These are phyloP conservation scores for Thymelicus lineola DNA, from an alignment of 2,888 invertebrate species.

Conservation along the genomic window DNA sequence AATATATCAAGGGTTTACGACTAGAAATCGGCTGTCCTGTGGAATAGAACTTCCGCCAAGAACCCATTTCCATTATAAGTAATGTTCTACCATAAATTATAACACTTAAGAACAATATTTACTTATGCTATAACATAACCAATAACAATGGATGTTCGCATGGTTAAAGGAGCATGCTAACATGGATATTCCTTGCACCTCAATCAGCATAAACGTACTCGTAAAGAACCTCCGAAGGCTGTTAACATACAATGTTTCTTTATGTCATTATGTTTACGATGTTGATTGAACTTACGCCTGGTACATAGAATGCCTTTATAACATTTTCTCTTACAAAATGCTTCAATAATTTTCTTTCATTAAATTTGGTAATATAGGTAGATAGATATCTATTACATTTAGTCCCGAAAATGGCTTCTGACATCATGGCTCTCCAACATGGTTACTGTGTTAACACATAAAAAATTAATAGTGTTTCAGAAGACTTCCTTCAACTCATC, in stretches of 20 bases:
- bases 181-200: neutral
- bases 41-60: constrained; percentile 50
- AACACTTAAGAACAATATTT: constrained; percentile 13
- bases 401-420: too few species aligned
- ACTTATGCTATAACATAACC: neutral
- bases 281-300: neutral
- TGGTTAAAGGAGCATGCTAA: neutral
- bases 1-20: constrained; percentile 70
- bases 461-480: too few species aligned
- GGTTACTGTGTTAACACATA: too few species aligned
- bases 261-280: constrained; percentile 4
- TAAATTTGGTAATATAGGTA: too few species aligned
- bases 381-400: too few species aligned
- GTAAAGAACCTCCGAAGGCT: neutral
- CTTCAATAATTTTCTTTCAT: too few species aligned
- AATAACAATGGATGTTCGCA: neutral
- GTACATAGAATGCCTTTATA: too few species aligned
- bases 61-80: constrained; percentile 30
- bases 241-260: neutral
- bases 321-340: too few species aligned
- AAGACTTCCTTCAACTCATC: too few species aligned
- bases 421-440: too few species aligned
- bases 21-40: constrained; percentile 43
- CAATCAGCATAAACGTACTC: neutral
- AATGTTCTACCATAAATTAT: constrained; percentile 14